phyloP scores from a whole-genome alignment of 2,113 vertebrate species.

The Origma solitaria region DNA sequence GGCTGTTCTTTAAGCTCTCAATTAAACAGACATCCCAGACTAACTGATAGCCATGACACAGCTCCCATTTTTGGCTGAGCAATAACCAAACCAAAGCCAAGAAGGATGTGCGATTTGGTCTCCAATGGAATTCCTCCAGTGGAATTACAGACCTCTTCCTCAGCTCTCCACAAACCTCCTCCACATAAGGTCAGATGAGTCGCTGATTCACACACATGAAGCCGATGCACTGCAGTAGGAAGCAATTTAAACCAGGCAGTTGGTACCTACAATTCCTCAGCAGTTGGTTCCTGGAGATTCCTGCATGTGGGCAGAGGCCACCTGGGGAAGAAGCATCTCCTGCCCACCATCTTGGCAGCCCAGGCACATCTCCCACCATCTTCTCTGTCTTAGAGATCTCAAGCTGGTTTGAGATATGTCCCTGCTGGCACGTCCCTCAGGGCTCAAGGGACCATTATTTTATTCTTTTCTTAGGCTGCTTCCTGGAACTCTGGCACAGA shows the following conservation, averaged over 20 bases:
- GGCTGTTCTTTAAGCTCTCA: neutral
- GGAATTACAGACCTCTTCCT: neutral
- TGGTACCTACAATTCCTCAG: neutral
- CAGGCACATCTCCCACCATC: neutral
- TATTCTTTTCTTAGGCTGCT: neutral
- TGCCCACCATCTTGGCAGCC: neutral
- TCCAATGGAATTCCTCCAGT: neutral
- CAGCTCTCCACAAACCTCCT: neutral
- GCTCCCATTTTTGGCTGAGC: neutral
- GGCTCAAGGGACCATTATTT: neutral
- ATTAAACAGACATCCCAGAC: neutral
- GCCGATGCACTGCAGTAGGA: neutral
- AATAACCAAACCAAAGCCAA: neutral
- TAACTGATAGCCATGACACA: neutral
- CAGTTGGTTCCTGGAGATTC: neutral
- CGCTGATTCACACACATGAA: neutral
- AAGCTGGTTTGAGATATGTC: neutral
- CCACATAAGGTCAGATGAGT: neutral
- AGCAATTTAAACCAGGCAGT: neutral
- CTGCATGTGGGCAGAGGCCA: neutral
- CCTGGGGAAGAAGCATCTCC: neutral
- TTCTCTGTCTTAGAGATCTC: neutral
- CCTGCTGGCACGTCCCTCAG: neutral
- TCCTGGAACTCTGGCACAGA: neutral
- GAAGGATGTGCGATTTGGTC: fast-evolving